Conservation (phyloP, 2,797 vertebrate genomes). For the Antennarius maculatus region DNA sequence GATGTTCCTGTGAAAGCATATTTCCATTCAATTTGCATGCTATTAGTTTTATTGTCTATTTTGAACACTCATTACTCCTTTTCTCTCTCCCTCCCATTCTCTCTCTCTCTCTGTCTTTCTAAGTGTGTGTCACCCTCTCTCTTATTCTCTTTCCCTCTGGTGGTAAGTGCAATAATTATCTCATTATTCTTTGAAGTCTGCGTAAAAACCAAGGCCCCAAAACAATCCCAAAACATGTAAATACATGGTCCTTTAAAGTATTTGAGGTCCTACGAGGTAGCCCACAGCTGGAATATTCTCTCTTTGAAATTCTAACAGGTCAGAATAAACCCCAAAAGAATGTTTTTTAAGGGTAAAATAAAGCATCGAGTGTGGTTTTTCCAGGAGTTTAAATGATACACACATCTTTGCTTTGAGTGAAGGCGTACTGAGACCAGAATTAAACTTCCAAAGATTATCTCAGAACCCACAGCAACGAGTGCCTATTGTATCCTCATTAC, state of each 20-base stretch:
- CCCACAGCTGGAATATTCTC: slow-evolving; percentile 56
- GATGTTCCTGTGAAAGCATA: slow-evolving; percentile 65
- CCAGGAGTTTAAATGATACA: slow-evolving; percentile 44
- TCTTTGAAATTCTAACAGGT: slow-evolving; percentile 65
- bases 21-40: slow-evolving; percentile 72
- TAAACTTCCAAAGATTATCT: slow-evolving; percentile 48
- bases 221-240: slow-evolving; percentile 67
- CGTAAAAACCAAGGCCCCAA: slow-evolving; percentile 60
- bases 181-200: slow-evolving; percentile 79
- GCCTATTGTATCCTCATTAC: slow-evolving; percentile 40
- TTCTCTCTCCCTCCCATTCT: slow-evolving; percentile 21
- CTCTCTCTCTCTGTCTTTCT: slow-evolving; percentile 27
- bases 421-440: slow-evolving; percentile 42
- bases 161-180: slow-evolving; percentile 77
- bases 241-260: slow-evolving; percentile 62
- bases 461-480: slow-evolving; percentile 34
- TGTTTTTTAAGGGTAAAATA: slow-evolving; percentile 47
- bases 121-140: slow-evolving; percentile 38
- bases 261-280: slow-evolving; percentile 57
- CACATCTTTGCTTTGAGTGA: slow-evolving; percentile 49
- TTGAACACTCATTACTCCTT: slow-evolving; percentile 65
- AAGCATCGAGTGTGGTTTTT: slow-evolving; percentile 24
- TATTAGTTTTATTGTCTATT: slow-evolving; percentile 76
- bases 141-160: slow-evolving; percentile 59
- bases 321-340: slow-evolving; percentile 51